phyloP scores from a whole-genome alignment of 2,888 invertebrate species.

The Amphipoea oculea region DNA sequence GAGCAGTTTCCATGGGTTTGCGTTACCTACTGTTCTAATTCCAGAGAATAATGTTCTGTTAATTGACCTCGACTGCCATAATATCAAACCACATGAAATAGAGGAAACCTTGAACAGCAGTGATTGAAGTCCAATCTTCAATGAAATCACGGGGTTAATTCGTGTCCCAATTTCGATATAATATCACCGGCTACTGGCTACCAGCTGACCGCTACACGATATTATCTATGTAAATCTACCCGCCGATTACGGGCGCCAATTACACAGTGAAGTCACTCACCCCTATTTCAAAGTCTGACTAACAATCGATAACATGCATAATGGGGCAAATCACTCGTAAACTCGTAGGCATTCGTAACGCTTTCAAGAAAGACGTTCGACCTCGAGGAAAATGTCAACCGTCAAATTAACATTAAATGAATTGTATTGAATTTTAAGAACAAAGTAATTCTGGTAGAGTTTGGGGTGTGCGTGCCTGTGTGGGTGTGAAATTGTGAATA shows the following conservation, averaged over 20 bases:
- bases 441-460: slow-evolving; percentile 39
- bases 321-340: slow-evolving; percentile 62
- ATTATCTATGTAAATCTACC: slow-evolving; percentile 75
- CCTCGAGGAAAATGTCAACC: slow-evolving; percentile 69
- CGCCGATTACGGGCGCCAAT: slow-evolving; percentile 68
- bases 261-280: slow-evolving; percentile 76
- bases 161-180: slow-evolving; percentile 61
- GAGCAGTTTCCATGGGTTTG: neutral
- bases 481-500: slow-evolving; percentile 45
- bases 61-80: neutral
- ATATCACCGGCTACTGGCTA: slow-evolving; percentile 29
- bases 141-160: slow-evolving; percentile 48
- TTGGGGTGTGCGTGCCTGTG: slow-evolving; percentile 46
- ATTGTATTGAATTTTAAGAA: slow-evolving; percentile 49
- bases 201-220: slow-evolving; percentile 63
- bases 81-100: slow-evolving; percentile 9
- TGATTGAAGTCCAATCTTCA: slow-evolving; percentile 49
- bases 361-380: slow-evolving; percentile 66
- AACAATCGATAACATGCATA: slow-evolving; percentile 73
- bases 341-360: slow-evolving; percentile 52
- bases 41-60: slow-evolving; percentile 1
- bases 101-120: slow-evolving; percentile 44
- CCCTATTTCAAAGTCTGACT: slow-evolving; percentile 70
- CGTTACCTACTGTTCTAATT: slow-evolving; percentile 4
- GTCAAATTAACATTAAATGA: slow-evolving; percentile 48